These are phyloP conservation scores for Cistogaster globosa DNA, from an alignment of 2,888 invertebrate species.

Conservation along the genomic window DNA sequence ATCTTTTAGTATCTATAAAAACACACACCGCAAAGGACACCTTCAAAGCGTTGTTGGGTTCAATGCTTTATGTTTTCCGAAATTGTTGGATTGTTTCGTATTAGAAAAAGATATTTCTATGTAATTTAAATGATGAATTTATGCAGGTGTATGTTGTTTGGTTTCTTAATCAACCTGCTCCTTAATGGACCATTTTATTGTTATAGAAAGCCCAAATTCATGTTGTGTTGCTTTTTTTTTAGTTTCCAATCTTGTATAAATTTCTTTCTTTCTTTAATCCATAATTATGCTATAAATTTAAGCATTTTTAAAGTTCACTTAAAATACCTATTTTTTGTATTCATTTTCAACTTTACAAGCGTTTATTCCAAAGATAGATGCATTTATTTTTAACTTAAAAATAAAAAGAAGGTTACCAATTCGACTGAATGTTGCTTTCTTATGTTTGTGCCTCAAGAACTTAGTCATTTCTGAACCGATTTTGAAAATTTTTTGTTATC, in stretches of 20 bases:
- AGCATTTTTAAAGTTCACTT: conserved; percentile 5
- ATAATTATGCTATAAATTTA: conserved; percentile 26
- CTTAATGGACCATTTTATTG: background rate
- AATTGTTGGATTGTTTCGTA: background rate
- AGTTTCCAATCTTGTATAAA: background rate
- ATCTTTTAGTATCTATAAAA: conserved; percentile 46
- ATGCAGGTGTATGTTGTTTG: conserved; percentile 16
- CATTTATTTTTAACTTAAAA: no score
- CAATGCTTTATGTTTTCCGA: background rate
- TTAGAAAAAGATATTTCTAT: background rate
- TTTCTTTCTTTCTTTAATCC: conserved; percentile 2
- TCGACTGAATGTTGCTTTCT: no score
- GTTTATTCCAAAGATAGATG: no score
- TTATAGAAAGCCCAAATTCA: conserved; percentile 18
- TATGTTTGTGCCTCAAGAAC: no score
- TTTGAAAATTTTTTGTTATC: no score
- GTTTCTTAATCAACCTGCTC: conserved; percentile 22
- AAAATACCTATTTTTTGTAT: no score
- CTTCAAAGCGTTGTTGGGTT: conserved; percentile 8
- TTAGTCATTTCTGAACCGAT: no score
- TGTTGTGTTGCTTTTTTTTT: conserved; percentile 14
- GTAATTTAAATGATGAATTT: background rate
- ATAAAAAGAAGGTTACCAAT: no score
- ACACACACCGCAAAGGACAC: conserved; percentile 40
- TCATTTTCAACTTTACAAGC: no score